Evolutionary conservation across 1,140 invertebrate species (phyloP).

Genomic region (Cyclina sinensis): DNA sequence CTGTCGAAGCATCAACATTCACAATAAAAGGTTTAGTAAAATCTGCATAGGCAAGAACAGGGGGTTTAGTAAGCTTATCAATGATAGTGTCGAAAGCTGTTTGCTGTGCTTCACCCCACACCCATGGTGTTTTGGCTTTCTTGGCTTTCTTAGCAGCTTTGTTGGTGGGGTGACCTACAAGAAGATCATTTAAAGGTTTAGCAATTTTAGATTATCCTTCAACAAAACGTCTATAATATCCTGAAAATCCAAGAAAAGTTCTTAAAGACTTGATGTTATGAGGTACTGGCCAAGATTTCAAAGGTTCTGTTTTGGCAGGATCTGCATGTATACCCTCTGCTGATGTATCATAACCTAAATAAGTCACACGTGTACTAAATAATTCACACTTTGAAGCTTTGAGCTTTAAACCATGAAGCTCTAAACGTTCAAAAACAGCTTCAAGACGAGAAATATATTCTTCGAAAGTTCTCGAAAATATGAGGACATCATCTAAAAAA

Average conservation of each 20-base stretch:
- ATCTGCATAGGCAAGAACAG: slow-evolving; percentile 81
- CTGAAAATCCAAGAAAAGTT: slow-evolving; percentile 32
- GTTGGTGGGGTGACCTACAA: slow-evolving; percentile 41
- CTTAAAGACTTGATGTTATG: slow-evolving; percentile 36
- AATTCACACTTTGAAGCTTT: slow-evolving; percentile 72
- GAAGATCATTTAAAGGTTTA: slow-evolving; percentile 67
- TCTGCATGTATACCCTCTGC: slow-evolving; percentile 1
- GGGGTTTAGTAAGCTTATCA: slow-evolving; percentile 70
- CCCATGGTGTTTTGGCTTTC: slow-evolving; percentile 6
- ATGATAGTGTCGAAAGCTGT: slow-evolving; percentile 73
- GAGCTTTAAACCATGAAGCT: slow-evolving; percentile 53
- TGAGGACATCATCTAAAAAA: slow-evolving; percentile 65
- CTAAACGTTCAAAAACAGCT: slow-evolving; percentile 36
- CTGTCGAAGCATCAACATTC: slow-evolving; percentile 85
- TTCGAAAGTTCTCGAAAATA: slow-evolving; percentile 51
- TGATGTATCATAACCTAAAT: slow-evolving; percentile 62
- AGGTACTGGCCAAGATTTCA: slow-evolving; percentile 55
- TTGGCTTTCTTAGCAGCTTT: slow-evolving; percentile 30
- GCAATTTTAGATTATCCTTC: slow-evolving; percentile 71
- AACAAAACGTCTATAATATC: slow-evolving; percentile 62
- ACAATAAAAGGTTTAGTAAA: slow-evolving; percentile 83
- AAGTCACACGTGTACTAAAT: slow-evolving; percentile 21
- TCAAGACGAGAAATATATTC: slow-evolving; percentile 39
- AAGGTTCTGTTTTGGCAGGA: background rate
- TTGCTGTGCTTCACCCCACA: slow-evolving; percentile 52